Conservation (phyloP, 2,888 invertebrate genomes). For the Patella ulyssiponensis region DNA sequence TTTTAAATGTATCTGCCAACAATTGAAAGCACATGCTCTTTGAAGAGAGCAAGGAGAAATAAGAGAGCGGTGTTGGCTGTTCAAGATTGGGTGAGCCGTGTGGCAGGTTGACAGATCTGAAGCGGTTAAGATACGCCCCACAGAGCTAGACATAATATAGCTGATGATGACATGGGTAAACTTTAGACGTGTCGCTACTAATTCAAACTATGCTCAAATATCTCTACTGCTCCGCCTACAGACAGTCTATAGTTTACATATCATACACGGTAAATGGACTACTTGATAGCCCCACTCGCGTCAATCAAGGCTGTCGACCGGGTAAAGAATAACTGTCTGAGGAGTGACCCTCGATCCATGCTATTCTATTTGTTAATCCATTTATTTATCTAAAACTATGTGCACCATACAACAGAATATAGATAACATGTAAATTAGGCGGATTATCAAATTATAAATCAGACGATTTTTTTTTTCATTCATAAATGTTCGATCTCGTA, state of each 20-base stretch:
- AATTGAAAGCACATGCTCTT: conserved; percentile 9
- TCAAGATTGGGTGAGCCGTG: conserved; percentile 1
- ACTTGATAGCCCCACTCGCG: too few relatives aligned
- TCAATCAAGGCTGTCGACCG: too few relatives aligned
- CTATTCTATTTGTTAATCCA: too few relatives aligned
- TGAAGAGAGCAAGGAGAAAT: background rate
- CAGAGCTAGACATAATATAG: background rate
- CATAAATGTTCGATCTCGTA: too few relatives aligned
- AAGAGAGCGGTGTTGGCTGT: background rate
- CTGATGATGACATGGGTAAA: conserved; percentile 12
- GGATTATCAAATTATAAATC: too few relatives aligned
- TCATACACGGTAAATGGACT: too few relatives aligned
- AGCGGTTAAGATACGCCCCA: conserved; percentile 5
- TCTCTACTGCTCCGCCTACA: conserved; percentile 1
- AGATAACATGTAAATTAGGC: too few relatives aligned
- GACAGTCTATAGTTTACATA: background rate
- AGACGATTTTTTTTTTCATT: too few relatives aligned
- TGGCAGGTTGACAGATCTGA: conserved; percentile 8
- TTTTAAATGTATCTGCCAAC: background rate
- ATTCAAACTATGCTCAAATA: conserved; percentile 1
- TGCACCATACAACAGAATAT: too few relatives aligned
- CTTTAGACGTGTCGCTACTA: conserved; percentile 10
- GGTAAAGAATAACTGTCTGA: too few relatives aligned
- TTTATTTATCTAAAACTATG: too few relatives aligned
- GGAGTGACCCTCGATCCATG: too few relatives aligned